A percentile compares a stretch with the other conserved stretches of the same genome.
Evolutionary conservation across 2,888 invertebrate species (phyloP).

Genomic region (Dicyrtomina minuta): DNA sequence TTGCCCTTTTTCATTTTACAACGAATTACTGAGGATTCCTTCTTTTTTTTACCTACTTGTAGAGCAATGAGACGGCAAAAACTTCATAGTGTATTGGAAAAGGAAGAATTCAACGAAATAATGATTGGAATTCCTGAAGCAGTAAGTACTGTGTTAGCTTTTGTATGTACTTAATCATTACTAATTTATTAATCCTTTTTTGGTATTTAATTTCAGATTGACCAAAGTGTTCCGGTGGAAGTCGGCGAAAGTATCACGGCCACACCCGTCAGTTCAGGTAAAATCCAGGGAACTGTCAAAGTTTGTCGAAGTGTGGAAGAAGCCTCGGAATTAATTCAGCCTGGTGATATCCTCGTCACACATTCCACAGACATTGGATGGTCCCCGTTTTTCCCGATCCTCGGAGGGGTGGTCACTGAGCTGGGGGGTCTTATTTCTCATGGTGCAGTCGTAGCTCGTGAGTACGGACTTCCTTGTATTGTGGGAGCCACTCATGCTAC

Average conservation of each 20-base stretch:
- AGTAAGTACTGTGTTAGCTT: constrained; percentile 46
- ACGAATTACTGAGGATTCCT: too few species aligned
- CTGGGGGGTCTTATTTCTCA: constrained; percentile 80
- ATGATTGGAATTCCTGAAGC: constrained; percentile 59
- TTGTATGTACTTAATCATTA: background rate
- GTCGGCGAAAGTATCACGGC: constrained; percentile 44
- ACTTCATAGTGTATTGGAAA: constrained; percentile 64
- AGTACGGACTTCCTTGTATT: constrained; percentile 79
- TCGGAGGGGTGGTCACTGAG: constrained; percentile 77
- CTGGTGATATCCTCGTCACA: constrained; percentile 71
- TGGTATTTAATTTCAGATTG: too few species aligned
- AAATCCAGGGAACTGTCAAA: constrained; percentile 45
- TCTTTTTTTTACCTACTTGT: background rate
- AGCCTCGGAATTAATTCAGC: constrained; percentile 37
- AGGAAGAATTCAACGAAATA: constrained; percentile 67
- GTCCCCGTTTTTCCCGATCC: constrained; percentile 79
- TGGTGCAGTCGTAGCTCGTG: constrained; percentile 79
- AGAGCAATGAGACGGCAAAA: constrained; percentile 70
- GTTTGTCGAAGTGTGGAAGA: constrained; percentile 50
- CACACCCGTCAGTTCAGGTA: constrained; percentile 50
- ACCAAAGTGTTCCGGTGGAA: constrained; percentile 36
- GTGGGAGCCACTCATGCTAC: constrained; percentile 73
- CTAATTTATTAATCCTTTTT: constrained; percentile 2
- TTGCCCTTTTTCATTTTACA: too few species aligned
- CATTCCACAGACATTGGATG: constrained; percentile 78